Evolutionary conservation across 2,797 vertebrate species (phyloP).

Genomic region (Rhadinocentrus ornatus): DNA sequence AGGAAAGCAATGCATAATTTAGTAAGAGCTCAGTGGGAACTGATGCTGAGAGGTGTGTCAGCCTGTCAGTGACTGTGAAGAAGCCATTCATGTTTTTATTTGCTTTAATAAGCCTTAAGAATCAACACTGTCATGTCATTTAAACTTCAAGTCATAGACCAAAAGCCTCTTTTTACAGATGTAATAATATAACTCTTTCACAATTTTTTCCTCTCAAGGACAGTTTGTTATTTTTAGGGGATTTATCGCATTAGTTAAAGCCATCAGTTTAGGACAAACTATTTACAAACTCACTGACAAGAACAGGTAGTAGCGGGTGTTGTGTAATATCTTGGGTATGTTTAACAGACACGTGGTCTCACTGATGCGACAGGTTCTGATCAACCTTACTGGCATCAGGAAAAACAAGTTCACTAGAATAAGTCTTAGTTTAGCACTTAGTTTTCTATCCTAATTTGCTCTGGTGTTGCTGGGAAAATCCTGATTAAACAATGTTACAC

Average conservation of each 20-base stretch:
- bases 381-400: not conserved
- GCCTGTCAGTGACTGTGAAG: not conserved
- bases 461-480: not conserved
- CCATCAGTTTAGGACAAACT: not conserved
- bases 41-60: not conserved
- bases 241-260: not conserved
- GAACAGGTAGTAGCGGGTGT: not conserved
- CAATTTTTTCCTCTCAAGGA: too few relatives aligned
- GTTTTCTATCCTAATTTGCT: not conserved
- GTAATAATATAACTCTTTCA: not conserved
- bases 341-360: slow-evolving; percentile 11
- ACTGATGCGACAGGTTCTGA: not conserved
- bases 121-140: not conserved
- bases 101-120: not conserved
- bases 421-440: not conserved
- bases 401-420: not conserved
- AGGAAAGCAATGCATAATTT: not conserved
- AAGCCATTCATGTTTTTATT: not conserved
- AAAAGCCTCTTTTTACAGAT: slow-evolving; percentile 2
- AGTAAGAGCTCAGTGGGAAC: not conserved
- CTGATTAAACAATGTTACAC: not conserved
- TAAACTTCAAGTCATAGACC: too few relatives aligned
- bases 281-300: slow-evolving; percentile 4
- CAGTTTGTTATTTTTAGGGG: slow-evolving; percentile 1
- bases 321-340: not conserved